Percentiles rank a stretch among this genome's conserved stretches.
phyloP scores from a whole-genome alignment of 2,113 vertebrate species.

The Oenanthe oenanthe region DNA sequence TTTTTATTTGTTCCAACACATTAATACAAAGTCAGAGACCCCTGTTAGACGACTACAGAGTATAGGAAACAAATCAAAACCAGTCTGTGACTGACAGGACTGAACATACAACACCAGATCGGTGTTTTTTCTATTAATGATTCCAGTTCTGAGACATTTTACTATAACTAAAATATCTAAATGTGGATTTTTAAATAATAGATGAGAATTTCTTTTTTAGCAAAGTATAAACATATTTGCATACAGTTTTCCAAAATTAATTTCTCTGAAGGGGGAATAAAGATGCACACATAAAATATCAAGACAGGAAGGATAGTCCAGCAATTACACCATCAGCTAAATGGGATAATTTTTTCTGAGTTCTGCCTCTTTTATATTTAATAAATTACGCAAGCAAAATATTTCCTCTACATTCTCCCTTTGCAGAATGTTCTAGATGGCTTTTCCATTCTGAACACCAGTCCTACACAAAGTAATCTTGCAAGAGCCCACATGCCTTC shows the following conservation, averaged over 20 bases:
- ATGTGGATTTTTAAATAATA: neutral
- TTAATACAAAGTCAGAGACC: neutral
- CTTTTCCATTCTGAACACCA: neutral
- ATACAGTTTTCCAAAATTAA: neutral
- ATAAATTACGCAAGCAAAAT: neutral
- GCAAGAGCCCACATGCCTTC: accelerated
- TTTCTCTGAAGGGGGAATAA: neutral
- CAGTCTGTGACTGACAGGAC: neutral
- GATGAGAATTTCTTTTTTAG: neutral
- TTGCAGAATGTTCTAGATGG: neutral
- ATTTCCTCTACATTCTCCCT: neutral
- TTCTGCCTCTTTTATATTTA: neutral
- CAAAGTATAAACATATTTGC: neutral
- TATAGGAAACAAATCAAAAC: neutral
- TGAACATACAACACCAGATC: neutral
- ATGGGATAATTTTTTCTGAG: neutral
- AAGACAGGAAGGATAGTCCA: neutral
- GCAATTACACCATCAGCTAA: neutral
- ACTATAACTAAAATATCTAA: neutral
- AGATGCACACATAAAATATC: neutral
- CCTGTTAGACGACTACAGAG: neutral
- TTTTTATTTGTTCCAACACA: neutral
- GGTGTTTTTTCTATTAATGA: neutral
- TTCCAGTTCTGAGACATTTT: neutral
- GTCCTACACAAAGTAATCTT: neutral